Conservation (phyloP, 2,888 invertebrate genomes). For the Odontothrips loti region DNA sequence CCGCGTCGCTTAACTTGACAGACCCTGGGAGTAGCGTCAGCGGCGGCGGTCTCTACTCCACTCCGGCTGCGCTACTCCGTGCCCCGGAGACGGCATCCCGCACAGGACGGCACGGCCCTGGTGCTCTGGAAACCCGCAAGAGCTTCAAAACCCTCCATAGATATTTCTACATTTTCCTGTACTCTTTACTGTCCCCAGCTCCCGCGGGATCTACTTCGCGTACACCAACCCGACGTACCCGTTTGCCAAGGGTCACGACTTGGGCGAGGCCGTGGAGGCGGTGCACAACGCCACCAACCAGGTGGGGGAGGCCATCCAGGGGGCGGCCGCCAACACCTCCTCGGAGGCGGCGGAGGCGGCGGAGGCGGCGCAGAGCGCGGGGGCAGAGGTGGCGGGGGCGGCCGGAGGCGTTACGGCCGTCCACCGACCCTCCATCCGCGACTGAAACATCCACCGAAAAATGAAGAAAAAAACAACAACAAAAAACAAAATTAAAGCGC, state of each 20-base stretch:
- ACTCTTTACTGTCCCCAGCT: too few species aligned
- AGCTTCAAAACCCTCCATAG: too few species aligned
- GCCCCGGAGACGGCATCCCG: neutral
- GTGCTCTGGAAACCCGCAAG: too few species aligned
- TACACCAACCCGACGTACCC: conserved; percentile 19
- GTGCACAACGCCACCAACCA: conserved; percentile 17
- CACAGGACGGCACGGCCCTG: neutral
- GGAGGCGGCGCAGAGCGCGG: neutral
- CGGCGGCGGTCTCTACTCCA: neutral
- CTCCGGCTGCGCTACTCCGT: neutral
- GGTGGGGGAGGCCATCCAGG: neutral
- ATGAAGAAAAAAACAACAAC: too few species aligned
- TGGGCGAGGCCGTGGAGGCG: neutral
- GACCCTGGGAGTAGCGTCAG: neutral
- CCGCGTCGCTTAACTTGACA: too few species aligned
- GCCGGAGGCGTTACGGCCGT: neutral
- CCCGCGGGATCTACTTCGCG: neutral
- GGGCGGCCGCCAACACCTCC: neutral
- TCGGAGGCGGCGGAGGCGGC: neutral
- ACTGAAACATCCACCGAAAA: neutral
- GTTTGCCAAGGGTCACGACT: conserved; percentile 10
- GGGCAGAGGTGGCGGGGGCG: neutral
- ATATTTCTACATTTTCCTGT: too few species aligned
- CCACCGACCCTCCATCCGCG: neutral
- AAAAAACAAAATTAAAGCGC: too few species aligned